phyloP scores from a whole-genome alignment of 2,797 vertebrate genomes.

The Gallirallus australis region DNA sequence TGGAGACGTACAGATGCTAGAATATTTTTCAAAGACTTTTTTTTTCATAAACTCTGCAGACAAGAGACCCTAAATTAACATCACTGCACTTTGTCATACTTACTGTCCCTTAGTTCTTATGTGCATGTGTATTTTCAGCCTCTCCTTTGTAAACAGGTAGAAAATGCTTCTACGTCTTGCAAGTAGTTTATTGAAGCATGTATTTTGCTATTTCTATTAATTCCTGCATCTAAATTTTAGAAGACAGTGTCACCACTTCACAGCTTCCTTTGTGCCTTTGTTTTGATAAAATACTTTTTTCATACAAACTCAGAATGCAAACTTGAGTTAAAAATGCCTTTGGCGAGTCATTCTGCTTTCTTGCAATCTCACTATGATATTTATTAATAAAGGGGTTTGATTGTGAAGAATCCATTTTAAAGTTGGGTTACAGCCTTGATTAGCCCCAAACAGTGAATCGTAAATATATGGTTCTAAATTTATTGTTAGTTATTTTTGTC shows the following conservation, averaged over 20 bases:
- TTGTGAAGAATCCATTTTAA: not conserved
- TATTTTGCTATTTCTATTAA: not conserved
- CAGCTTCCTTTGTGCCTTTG: not conserved
- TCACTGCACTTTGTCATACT: not conserved
- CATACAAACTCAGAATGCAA: not conserved
- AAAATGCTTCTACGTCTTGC: not conserved
- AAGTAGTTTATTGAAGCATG: not conserved
- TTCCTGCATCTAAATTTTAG: not conserved
- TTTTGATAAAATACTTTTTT: not conserved
- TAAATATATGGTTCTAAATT: not conserved
- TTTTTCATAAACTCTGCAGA: not conserved
- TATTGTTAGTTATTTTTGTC: not conserved
- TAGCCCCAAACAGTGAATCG: not conserved
- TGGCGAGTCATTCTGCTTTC: not conserved
- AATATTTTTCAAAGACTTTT: not conserved
- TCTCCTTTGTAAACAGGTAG: not conserved
- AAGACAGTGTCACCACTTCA: not conserved
- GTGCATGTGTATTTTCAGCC: not conserved
- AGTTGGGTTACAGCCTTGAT: not conserved
- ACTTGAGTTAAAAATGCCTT: not conserved
- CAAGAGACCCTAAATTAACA: not conserved
- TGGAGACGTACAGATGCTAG: not conserved
- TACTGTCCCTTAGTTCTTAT: not conserved
- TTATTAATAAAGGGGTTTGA: constrained; percentile 14
- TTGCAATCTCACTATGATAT: not conserved